Base-by-base conservation (phyloP, 2,797 vertebrate species). In the Masticophis lateralis region DNA sequence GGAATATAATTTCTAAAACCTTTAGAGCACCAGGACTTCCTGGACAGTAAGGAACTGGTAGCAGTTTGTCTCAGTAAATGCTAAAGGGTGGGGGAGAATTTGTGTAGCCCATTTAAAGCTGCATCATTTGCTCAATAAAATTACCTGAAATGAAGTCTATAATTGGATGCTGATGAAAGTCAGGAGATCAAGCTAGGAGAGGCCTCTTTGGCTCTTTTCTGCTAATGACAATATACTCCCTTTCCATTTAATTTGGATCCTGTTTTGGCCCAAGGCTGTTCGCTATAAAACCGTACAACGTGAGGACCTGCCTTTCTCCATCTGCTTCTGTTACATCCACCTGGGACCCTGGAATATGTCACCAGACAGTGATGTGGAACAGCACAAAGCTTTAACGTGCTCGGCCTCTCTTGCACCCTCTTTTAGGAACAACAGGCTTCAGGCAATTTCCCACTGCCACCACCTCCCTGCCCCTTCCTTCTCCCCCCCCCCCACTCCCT, bases 1-100 rank as follows among this genome's bases (percentile, higher is more conserved):
- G n/a, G 53, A 55, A 66, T 53, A 47, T 22, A 32, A 60, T 91
- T 93, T 90, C 88, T n/a, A 88, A 32, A 88, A 93, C 87, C 0
- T 0, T 79, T 83, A 92, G 14, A 60, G 93, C 92, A 25, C 61
- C 89, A 28, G 0, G 3, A 1, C 93, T 96, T 96, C 89, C 95
- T 94, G 96, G 96, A 95, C 0, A 20, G 92, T 61, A 92, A 2
- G 86, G 32, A 3, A 87, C 93, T 88, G 93, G 90, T 94, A 94
- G n/a, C 91, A 59, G 60, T 93, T 91, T 92, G 47, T 92, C 93
- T 96, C 95, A 93, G 94, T 95, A 96, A 96, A 94, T 43, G 74
- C 12, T 87, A 66, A 93, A 91, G 91, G 92, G 37, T 32, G 53
- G 0, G 1, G 90, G 59, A 25, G 56, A 95, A n/a, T 83, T 92